Percentiles rank a stretch among this genome's conserved stretches.
Conservation (phyloP, 2,797 vertebrate genomes). For the Gymnodraco acuticeps region DNA sequence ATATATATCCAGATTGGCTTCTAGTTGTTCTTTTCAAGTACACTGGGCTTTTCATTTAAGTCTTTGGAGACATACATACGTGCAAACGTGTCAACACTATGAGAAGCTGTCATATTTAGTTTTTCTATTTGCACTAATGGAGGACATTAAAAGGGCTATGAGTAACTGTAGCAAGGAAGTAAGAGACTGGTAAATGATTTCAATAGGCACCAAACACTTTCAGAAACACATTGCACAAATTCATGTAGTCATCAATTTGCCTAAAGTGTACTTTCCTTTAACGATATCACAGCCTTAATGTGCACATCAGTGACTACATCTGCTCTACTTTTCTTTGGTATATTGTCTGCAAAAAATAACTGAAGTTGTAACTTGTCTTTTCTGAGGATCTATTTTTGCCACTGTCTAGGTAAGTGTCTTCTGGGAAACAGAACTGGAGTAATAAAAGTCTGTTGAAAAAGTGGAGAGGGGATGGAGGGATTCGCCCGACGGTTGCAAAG, state of each 20-base stretch:
- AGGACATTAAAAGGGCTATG: constrained; percentile 11
- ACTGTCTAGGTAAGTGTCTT: constrained; percentile 63
- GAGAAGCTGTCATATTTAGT: background rate
- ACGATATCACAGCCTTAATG: constrained; percentile 29
- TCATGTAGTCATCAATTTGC: constrained; percentile 24
- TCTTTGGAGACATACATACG: constrained; percentile 23
- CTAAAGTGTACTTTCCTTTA: constrained; percentile 25
- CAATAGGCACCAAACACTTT: constrained; percentile 1
- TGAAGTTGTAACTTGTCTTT: constrained; percentile 55
- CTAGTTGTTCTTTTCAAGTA: constrained; percentile 1
- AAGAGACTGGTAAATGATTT: constrained; percentile 10
- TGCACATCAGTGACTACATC: constrained; percentile 45
- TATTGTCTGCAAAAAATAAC: constrained; percentile 52
- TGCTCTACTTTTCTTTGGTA: constrained; percentile 68
- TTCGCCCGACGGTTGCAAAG: constrained; percentile 61
- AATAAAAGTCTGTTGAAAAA: constrained; percentile 67
- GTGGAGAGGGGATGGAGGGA: constrained; percentile 47
- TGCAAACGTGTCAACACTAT: background rate
- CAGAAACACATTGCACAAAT: constrained; percentile 8
- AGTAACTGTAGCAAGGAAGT: constrained; percentile 17
- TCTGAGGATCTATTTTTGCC: constrained; percentile 56
- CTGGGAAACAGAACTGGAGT: constrained; percentile 58
- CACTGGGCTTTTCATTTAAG: background rate
- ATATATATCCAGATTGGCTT: background rate
- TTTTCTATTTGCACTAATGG: constrained; percentile 1